Base-by-base conservation (phyloP, 2,888 invertebrate species). In the Carabus problematicus region DNA sequence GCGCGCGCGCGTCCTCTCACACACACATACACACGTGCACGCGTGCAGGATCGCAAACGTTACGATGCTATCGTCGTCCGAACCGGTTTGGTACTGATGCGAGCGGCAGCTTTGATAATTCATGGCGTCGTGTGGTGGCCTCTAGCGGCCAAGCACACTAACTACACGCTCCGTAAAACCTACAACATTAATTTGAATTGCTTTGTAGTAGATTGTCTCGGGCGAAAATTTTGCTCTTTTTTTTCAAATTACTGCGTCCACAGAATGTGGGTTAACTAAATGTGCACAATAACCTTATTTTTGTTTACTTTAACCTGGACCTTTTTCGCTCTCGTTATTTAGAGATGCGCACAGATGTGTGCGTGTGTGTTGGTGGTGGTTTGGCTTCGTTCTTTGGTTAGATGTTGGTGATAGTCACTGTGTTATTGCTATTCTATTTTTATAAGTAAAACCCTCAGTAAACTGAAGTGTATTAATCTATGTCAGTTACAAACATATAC, bases 101-200 rank as follows among this genome's bases (percentile, higher is more conserved):
- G 29, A 18, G 12, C 60, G 39, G 52, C 29, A 16, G 58, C 16
- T 42, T 52, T 59, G 59, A 59, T 59, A 59, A 59, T 42, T 59
- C 52, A 58, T 8, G 39, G 19, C 54, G 52, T 40, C 39, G 56
- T 56, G 60, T 52, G 67, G 60, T 42, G 60, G 52, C 67, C 54
- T 18, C 67, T 16, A 40, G 40, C 19, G 60, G 58, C 42, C 8
- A 18, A 18, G 49, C 19, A 8, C 67, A 29, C 29, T 42, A 60
- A 67, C 67, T 67, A 67, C 42, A 54, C 42, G 59, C 41, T 59
- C 59, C 59, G 59, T 47, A 40, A 62, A 47, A 49, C 49, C 64
- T 54, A 64, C 64, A 55, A 64, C 55, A 64, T 64, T 64, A 52
- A 64, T 64, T 59, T 59, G 59, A 59, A 59, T 59, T 59, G 59